Conservation (phyloP, 2,888 invertebrate genomes). For the Ennomos fuscantarius region DNA sequence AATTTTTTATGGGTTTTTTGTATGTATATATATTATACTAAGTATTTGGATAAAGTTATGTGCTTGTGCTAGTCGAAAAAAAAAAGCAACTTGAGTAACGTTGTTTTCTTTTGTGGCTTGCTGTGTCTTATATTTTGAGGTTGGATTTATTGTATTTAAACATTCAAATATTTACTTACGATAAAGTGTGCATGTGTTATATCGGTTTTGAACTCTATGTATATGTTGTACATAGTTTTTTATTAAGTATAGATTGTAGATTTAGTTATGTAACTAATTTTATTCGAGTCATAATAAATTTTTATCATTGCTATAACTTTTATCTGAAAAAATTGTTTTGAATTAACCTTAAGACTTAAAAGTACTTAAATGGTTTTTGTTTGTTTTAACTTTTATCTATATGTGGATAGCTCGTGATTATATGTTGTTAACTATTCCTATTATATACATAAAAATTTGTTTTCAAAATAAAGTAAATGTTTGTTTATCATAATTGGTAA, state of each 20-base stretch:
- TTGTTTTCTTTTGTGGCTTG: too few relatives aligned
- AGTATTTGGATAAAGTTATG: too few relatives aligned
- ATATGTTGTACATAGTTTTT: too few relatives aligned
- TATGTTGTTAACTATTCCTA: constrained; percentile 31
- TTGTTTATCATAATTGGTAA: constrained; percentile 13
- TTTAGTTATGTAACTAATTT: constrained; percentile 14
- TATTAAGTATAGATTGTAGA: neutral
- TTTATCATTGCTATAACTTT: constrained; percentile 9
- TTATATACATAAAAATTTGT: constrained; percentile 22
- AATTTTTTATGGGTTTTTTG: too few relatives aligned
- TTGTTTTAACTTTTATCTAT: constrained; percentile 17
- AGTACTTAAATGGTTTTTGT: constrained; percentile 19
- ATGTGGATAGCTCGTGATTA: constrained; percentile 32
- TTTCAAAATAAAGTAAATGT: constrained; percentile 31
- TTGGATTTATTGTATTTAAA: too few relatives aligned
- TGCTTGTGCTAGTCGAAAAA: too few relatives aligned
- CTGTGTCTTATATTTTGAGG: too few relatives aligned
- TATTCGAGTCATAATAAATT: constrained; percentile 11
- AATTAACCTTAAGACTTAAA: constrained; percentile 1
- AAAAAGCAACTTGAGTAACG: too few relatives aligned
- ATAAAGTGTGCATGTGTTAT: neutral
- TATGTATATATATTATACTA: too few relatives aligned
- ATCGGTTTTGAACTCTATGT: too few relatives aligned
- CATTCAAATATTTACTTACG: too few relatives aligned
- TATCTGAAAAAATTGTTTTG: constrained; percentile 1